Evolutionary conservation across 2,888 invertebrate species (phyloP).

Genomic region (Drosophila mettleri): DNA sequence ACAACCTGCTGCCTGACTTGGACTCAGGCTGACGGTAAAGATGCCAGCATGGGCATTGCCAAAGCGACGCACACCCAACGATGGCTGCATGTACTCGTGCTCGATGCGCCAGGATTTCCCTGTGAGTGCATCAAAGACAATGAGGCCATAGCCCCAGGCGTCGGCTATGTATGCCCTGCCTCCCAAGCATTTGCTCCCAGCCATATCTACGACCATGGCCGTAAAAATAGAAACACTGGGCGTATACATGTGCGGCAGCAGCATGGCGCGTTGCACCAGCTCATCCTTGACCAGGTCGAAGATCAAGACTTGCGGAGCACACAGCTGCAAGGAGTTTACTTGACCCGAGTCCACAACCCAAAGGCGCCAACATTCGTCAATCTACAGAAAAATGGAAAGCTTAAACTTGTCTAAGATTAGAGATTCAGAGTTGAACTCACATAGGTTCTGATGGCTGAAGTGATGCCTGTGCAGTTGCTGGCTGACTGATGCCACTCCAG

Average conservation of each 20-base stretch:
- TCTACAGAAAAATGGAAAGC: slow-evolving; percentile 82
- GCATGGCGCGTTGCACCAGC: slow-evolving; percentile 81
- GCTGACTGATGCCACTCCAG: slow-evolving; percentile 88
- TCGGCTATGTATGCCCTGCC: slow-evolving; percentile 88
- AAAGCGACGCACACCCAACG: slow-evolving; percentile 67
- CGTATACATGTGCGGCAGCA: slow-evolving; percentile 75
- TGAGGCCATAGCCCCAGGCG: slow-evolving; percentile 87
- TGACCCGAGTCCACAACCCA: slow-evolving; percentile 89
- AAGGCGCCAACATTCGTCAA: slow-evolving; percentile 88
- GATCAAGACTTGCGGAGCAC: slow-evolving; percentile 90
- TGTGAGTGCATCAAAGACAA: slow-evolving; percentile 87
- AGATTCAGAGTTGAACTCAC: slow-evolving; percentile 86
- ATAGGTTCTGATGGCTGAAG: slow-evolving; percentile 90
- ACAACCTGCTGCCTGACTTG: slow-evolving; percentile 50
- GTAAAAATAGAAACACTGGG: slow-evolving; percentile 83
- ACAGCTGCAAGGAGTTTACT: slow-evolving; percentile 87
- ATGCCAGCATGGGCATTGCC: slow-evolving; percentile 80
- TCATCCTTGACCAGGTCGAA: slow-evolving; percentile 89
- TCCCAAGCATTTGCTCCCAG: slow-evolving; percentile 85
- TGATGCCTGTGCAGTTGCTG: slow-evolving; percentile 88
- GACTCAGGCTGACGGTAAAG: slow-evolving; percentile 82
- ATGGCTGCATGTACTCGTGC: slow-evolving; percentile 87
- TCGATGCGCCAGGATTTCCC: slow-evolving; percentile 87
- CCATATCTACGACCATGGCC: slow-evolving; percentile 86
- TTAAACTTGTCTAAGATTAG: background rate